Conservation (phyloP, 2,888 invertebrate species). For the Eupithecia tripunctaria region DNA sequence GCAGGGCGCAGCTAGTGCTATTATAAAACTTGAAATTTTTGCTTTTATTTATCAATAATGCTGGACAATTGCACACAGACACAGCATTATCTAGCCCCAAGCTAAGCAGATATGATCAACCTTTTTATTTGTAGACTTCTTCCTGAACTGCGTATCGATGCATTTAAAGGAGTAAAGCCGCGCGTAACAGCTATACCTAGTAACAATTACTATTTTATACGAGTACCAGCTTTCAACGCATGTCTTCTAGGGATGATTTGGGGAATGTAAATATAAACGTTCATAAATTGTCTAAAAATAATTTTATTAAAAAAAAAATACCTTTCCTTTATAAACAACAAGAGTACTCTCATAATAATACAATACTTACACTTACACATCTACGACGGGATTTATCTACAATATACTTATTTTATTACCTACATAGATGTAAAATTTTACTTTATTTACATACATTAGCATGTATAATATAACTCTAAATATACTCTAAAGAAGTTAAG, state of each 20-base stretch:
- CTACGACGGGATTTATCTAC: background rate
- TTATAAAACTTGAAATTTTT: too few species aligned
- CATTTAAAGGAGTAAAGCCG: too few species aligned
- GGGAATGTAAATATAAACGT: background rate
- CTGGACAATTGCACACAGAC: too few species aligned
- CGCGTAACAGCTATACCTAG: too few species aligned
- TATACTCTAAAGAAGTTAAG: background rate
- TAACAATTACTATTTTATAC: too few species aligned
- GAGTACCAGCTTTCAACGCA: too few species aligned
- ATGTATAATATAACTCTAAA: background rate
- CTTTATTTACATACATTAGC: background rate
- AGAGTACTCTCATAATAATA: background rate
- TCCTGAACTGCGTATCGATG: too few species aligned
- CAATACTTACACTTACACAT: background rate
- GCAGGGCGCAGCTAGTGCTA: too few species aligned
- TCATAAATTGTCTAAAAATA: constrained; percentile 46
- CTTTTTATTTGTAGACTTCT: too few species aligned
- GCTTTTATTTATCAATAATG: too few species aligned
- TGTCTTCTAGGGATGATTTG: background rate
- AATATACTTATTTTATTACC: constrained; percentile 4
- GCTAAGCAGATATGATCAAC: too few species aligned
- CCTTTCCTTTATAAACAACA: constrained; percentile 33
- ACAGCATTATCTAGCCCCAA: too few species aligned
- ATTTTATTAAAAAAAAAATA: constrained; percentile 68
- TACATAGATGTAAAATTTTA: background rate